These are phyloP conservation scores for Ormyrus pomaceus DNA, from an alignment of 2,888 invertebrate species.

Conservation along the genomic window DNA sequence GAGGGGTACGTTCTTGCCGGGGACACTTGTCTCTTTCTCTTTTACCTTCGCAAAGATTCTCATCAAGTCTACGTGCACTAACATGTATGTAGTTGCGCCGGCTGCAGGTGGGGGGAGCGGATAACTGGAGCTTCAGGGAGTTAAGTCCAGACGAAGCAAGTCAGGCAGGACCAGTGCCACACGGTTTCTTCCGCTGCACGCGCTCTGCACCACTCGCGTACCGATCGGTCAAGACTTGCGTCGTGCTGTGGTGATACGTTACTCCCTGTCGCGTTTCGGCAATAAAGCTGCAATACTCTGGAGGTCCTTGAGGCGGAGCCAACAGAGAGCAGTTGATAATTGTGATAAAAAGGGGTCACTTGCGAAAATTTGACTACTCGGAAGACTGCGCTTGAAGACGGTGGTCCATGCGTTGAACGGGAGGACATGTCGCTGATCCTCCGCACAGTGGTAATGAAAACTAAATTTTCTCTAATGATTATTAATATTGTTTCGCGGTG, in stretches of 20 bases:
- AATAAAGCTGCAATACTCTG: too few relatives aligned
- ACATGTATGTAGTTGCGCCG: too few relatives aligned
- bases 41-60: background rate
- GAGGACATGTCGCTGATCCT: slow-evolving; percentile 59
- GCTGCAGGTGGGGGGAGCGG: slow-evolving; percentile 26
- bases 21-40: background rate
- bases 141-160: slow-evolving; percentile 45
- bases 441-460: slow-evolving; percentile 38
- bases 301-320: too few relatives aligned
- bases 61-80: too few relatives aligned
- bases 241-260: too few relatives aligned
- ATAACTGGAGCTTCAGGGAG: slow-evolving; percentile 52
- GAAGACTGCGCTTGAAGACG: background rate
- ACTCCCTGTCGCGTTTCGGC: too few relatives aligned
- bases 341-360: background rate
- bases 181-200: background rate
- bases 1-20: too few relatives aligned
- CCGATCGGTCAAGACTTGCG: too few relatives aligned
- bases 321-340: too few relatives aligned
- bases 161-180: slow-evolving; percentile 36
- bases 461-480: background rate
- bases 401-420: slow-evolving; percentile 56
- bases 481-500: background rate
- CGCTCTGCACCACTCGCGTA: background rate
- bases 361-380: background rate